Base-by-base conservation (phyloP, 2,888 invertebrate genomes). In the Apotomis betuletana region DNA sequence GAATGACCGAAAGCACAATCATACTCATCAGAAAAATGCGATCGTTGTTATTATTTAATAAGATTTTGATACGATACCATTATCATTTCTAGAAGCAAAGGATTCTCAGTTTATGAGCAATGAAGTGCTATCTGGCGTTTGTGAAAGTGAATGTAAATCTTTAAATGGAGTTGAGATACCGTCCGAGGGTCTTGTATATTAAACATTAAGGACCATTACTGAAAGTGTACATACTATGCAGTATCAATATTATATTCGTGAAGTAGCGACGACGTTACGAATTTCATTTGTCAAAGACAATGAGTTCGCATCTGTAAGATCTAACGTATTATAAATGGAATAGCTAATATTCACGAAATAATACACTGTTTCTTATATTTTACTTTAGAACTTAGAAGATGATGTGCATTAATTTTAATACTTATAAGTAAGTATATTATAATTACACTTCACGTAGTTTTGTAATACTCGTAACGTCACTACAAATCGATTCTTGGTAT, bases 131-230 rank as follows among this genome's bases (percentile, higher is more conserved):
- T 13, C 15, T 52, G 38, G 60, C 44, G 38, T 70, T 73, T 44
- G 55, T 70, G 51, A 67, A 73, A 70, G 67, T 64, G 68, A 58
- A 46, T 59, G 70, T 57, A 57, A 83, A 85, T 86, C 85, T 84
- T 83, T 79, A 79, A 75, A 59, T 79, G 72, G 75, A 77, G 77
- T 76, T 75, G 70, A 75, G 75, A 79, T 80, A 80, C 89, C 89
- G 89, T 89, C 89, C 89, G 87, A 84, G 86, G 86, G 85, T 86
- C 83, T 83, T 80, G 65, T 67, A 72, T 46, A 68, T 79, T 77
- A 75, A 76, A 79, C 77, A 78, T 79, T 76, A 81, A 84, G 87
- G 87, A 89, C 87, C 87, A 87, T 83, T 85, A 86, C 82, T 84
- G 84, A 85, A 78, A 83, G 76, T 85, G 86, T 84, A 77, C 46